These are phyloP conservation scores for Muntiacus muntjak DNA, from an alignment of 2,113 vertebrate species.

Conservation along the genomic window DNA sequence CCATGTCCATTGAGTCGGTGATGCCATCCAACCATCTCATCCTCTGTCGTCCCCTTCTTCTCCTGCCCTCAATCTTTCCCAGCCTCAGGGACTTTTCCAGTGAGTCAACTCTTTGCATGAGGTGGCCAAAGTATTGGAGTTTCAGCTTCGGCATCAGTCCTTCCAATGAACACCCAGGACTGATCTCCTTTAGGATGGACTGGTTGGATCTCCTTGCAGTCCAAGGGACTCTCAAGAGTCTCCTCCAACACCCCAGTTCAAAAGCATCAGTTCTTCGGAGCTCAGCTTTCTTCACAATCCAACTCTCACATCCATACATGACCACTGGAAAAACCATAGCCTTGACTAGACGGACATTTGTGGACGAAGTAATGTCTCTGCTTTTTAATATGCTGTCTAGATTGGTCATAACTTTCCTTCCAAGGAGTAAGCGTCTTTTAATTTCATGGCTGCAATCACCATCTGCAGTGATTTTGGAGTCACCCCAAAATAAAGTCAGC, in stretches of 20 bases:
- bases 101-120: not conserved
- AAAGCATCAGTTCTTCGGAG: rapidly evolving
- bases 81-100: not conserved
- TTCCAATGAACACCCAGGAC: not conserved
- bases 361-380: not conserved
- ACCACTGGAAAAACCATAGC: not conserved
- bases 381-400: not conserved
- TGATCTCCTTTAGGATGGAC: not conserved
- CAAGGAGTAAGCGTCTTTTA: not conserved
- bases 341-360: not conserved
- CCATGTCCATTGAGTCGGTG: not conserved
- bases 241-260: not conserved
- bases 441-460: not conserved
- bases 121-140: not conserved
- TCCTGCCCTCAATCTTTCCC: not conserved
- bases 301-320: not conserved
- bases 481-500: rapidly evolving
- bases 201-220: not conserved
- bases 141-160: not conserved
- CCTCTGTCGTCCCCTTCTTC: not conserved
- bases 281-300: not conserved
- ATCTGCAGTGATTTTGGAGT: not conserved
- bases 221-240: not conserved
- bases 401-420: not conserved
- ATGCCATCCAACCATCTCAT: not conserved